Evolutionary conservation across 2,888 invertebrate genomes (phyloP).

Genomic region (Dryocosmus kuriphilus): DNA sequence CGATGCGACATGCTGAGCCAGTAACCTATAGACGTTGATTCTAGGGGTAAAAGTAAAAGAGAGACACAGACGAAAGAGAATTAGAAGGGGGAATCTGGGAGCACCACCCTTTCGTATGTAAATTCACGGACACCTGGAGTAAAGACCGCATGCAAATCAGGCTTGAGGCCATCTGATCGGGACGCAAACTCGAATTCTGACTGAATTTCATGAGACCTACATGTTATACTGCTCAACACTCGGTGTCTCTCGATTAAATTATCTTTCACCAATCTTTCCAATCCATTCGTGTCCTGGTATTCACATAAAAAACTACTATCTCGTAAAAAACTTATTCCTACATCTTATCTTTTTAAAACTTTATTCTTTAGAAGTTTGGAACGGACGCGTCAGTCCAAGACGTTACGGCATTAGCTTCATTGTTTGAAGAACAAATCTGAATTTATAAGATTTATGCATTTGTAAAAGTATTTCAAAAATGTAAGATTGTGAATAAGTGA

Average conservation of each 20-base stretch:
- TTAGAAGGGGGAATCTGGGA: conserved; percentile 63
- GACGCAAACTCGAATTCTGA: conserved; percentile 51
- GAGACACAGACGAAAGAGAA: conserved; percentile 45
- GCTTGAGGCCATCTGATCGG: conserved; percentile 68
- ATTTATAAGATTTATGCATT: too few species aligned
- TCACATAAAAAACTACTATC: background rate
- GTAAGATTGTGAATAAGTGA: too few species aligned
- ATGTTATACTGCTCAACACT: conserved; percentile 5
- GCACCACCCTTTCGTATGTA: conserved; percentile 76
- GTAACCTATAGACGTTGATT: conserved; percentile 71
- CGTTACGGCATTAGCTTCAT: too few species aligned
- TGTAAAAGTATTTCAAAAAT: too few species aligned
- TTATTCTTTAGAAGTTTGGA: too few species aligned
- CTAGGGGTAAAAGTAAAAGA: conserved; percentile 52
- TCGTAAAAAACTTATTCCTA: background rate
- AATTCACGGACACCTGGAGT: conserved; percentile 76
- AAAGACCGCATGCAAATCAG: conserved; percentile 75
- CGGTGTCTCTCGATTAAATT: background rate
- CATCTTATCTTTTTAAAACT: too few species aligned
- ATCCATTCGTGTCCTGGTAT: background rate
- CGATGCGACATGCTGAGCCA: conserved; percentile 73
- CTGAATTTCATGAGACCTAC: conserved; percentile 42
- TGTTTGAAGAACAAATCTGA: too few species aligned
- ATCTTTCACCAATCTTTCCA: conserved; percentile 13
- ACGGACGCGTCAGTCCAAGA: too few species aligned